Evolutionary conservation across 2,113 vertebrate genomes (phyloP).

Genomic region (Alligator mississippiensis): DNA sequence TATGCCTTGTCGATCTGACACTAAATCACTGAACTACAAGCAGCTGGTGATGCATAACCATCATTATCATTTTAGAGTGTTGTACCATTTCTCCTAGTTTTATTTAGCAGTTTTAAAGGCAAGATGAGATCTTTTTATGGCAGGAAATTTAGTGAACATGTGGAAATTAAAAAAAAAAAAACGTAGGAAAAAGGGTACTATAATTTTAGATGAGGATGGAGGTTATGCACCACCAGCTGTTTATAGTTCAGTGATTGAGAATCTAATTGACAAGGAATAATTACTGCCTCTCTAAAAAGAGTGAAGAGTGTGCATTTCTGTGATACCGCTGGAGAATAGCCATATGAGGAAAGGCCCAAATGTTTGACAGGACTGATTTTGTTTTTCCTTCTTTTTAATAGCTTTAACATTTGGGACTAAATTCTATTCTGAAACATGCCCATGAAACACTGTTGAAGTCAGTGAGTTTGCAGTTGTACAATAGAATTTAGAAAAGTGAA

Average conservation of each 20-base stretch:
- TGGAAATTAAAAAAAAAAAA: constrained; percentile 26
- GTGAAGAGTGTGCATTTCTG: background rate
- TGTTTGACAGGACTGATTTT: background rate
- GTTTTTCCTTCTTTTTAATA: background rate
- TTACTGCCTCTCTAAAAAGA: constrained; percentile 9
- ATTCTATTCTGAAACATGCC: background rate
- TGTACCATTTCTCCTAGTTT: constrained; percentile 21
- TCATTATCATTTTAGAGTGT: constrained; percentile 49
- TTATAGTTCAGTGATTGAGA: constrained; percentile 41
- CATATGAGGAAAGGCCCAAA: background rate
- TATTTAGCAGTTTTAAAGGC: constrained; percentile 49
- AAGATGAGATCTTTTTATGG: constrained; percentile 41
- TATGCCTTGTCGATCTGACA: constrained; percentile 38
- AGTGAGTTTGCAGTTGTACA: background rate
- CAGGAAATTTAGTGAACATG: constrained; percentile 49
- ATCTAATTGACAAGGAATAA: constrained; percentile 53
- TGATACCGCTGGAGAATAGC: background rate
- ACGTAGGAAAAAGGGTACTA: background rate
- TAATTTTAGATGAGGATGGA: constrained; percentile 49
- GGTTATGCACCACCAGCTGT: constrained; percentile 47
- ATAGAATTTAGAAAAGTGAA: background rate
- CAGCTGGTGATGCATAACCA: constrained; percentile 51
- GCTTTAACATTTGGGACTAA: constrained; percentile 19
- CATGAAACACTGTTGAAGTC: background rate
- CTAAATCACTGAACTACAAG: constrained; percentile 44